phyloP scores from a whole-genome alignment of 2,113 vertebrate species.

The Sarotherodon lohbergeri region DNA sequence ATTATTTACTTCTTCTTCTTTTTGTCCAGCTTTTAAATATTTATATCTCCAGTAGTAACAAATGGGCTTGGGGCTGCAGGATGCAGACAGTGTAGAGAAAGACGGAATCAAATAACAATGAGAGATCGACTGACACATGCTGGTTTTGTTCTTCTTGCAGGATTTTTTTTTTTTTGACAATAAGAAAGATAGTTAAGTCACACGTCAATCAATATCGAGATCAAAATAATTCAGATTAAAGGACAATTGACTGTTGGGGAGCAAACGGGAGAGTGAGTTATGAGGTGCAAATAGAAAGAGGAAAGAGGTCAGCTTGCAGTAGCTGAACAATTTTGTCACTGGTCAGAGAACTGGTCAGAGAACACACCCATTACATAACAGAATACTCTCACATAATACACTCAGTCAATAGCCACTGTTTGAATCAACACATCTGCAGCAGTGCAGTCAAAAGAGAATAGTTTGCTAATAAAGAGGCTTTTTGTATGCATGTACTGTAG shows the following conservation, averaged over 20 bases:
- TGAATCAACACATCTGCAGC: not conserved
- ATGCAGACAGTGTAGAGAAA: not conserved
- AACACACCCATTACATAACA: slow-evolving; percentile 44
- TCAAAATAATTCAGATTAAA: not conserved
- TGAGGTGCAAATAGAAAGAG: not conserved
- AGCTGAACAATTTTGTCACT: slow-evolving; percentile 16
- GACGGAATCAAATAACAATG: fast-evolving
- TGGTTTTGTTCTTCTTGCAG: not conserved
- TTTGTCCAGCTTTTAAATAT: not conserved
- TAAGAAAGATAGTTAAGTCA: not conserved
- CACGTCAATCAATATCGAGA: not conserved
- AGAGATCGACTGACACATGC: not conserved
- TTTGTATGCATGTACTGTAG: not conserved
- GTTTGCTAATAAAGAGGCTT: not conserved
- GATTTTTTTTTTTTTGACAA: not conserved
- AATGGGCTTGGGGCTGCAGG: not conserved
- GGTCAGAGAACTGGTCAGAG: slow-evolving; percentile 15
- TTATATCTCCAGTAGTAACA: not conserved
- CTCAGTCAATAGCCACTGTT: not conserved
- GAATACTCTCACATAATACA: not conserved
- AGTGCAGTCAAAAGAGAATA: not conserved
- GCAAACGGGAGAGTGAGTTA: not conserved
- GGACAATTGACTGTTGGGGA: not conserved
- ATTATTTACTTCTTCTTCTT: not conserved
- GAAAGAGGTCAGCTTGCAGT: slow-evolving; percentile 3